These are phyloP conservation scores for Lemur catta DNA, from an alignment of 2,797 vertebrate species.

Conservation along the genomic window DNA sequence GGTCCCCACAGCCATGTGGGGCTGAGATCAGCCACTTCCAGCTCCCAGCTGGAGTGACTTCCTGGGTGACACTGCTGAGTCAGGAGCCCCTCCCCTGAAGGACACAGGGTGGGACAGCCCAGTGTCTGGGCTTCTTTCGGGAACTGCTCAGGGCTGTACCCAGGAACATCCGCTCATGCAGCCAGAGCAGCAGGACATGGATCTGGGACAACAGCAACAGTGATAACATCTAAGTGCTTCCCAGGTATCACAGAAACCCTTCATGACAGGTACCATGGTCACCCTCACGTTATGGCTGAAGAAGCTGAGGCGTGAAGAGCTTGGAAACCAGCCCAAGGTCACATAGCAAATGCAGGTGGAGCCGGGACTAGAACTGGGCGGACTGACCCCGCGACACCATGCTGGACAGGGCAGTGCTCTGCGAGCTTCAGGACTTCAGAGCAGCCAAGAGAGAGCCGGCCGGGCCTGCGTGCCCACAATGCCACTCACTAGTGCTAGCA, in stretches of 20 bases:
- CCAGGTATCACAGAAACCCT: background rate
- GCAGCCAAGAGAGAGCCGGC: background rate
- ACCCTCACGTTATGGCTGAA: background rate
- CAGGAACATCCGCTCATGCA: background rate
- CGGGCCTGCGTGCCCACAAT: background rate
- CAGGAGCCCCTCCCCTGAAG: background rate
- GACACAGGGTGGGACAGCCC: background rate
- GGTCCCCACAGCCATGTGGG: background rate
- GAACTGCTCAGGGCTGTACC: background rate
- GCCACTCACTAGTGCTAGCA: background rate
- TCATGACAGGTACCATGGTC: background rate
- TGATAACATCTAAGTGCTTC: background rate
- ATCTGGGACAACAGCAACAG: background rate
- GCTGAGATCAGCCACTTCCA: slow-evolving; percentile 23
- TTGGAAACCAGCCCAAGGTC: background rate
- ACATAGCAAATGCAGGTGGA: background rate
- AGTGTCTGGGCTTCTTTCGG: background rate
- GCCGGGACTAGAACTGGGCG: background rate
- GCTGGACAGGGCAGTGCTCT: background rate
- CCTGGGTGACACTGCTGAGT: slow-evolving; percentile 45
- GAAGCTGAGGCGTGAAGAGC: background rate
- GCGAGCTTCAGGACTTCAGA: background rate
- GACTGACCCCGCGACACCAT: background rate
- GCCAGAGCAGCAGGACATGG: background rate
- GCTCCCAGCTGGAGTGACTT: slow-evolving; percentile 4